Evolutionary conservation across 2,113 vertebrate species (phyloP).

Genomic region (Lagenorhynchus albirostris): DNA sequence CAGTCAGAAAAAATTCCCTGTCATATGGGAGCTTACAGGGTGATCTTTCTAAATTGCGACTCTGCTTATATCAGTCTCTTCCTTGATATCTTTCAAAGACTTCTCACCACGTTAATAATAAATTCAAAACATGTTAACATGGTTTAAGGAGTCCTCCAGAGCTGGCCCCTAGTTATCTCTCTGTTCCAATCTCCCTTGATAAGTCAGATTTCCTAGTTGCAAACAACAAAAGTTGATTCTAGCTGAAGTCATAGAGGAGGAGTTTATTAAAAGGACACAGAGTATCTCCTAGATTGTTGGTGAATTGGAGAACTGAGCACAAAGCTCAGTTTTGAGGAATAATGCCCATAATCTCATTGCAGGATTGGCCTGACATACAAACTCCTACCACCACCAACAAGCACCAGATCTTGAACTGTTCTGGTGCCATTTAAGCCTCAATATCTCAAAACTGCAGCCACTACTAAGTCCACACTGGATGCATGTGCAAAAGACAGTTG

Average conservation of each 20-base stretch:
- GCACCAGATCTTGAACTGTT: background rate
- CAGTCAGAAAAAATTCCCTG: background rate
- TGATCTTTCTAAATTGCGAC: background rate
- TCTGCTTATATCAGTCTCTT: background rate
- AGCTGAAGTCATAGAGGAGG: background rate
- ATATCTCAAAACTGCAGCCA: background rate
- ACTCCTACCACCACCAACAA: background rate
- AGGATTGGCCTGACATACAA: background rate
- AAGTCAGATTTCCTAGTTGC: background rate
- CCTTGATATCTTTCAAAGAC: background rate
- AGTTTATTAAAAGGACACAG: background rate
- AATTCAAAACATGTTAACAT: background rate
- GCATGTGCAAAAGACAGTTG: background rate
- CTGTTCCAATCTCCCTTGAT: background rate
- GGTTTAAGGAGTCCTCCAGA: background rate
- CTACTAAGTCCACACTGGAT: background rate
- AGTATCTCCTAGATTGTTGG: background rate
- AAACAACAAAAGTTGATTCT: background rate
- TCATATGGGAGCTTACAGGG: background rate
- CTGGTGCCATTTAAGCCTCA: background rate
- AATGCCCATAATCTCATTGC: background rate
- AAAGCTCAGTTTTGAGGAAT: background rate
- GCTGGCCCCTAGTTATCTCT: background rate
- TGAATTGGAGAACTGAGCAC: background rate
- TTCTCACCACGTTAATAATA: background rate